A percentile compares a stretch with the other conserved stretches of the same genome.
These are phyloP conservation scores for Bombus sylvicola DNA, from an alignment of 1,140 invertebrate genomes.

Conservation along the genomic window DNA sequence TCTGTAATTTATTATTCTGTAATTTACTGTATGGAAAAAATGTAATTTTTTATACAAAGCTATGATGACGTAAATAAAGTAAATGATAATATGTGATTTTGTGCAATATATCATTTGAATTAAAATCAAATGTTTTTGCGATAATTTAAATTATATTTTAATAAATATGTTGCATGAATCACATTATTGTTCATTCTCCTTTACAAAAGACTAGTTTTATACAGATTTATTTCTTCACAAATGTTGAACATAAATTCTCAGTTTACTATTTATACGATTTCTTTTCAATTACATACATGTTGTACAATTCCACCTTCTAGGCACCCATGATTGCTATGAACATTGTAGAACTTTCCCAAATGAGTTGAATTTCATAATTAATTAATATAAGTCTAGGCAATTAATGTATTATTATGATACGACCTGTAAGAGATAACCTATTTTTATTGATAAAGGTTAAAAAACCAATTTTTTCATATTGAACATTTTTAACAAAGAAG, in stretches of 20 bases:
- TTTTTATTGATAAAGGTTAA: no score
- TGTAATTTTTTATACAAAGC: neutral
- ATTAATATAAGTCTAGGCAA: neutral
- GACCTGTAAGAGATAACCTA: no score
- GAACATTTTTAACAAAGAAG: neutral
- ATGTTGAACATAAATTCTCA: conserved; percentile 1
- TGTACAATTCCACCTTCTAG: conserved; percentile 45
- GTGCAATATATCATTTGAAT: neutral
- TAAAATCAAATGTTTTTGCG: neutral
- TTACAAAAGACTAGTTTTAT: conserved; percentile 35
- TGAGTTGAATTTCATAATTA: neutral
- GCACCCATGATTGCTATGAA: conserved; percentile 37
- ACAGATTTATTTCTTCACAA: neutral
- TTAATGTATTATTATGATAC: neutral
- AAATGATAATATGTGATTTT: neutral
- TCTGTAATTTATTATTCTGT: neutral
- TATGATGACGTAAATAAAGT: neutral
- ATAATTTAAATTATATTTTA: conserved; percentile 28
- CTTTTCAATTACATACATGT: conserved; percentile 34
- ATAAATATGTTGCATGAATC: conserved; percentile 15
- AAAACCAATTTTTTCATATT: neutral
- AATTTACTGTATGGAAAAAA: neutral
- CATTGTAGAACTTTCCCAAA: conserved; percentile 1
- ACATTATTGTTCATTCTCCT: conserved; percentile 7
- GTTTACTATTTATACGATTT: conserved; percentile 10